Percentiles rank a stretch among this genome's conserved stretches.
These are phyloP conservation scores for Oncorhynchus gorbuscha DNA, from an alignment of 2,113 vertebrate species.

Conservation along the genomic window DNA sequence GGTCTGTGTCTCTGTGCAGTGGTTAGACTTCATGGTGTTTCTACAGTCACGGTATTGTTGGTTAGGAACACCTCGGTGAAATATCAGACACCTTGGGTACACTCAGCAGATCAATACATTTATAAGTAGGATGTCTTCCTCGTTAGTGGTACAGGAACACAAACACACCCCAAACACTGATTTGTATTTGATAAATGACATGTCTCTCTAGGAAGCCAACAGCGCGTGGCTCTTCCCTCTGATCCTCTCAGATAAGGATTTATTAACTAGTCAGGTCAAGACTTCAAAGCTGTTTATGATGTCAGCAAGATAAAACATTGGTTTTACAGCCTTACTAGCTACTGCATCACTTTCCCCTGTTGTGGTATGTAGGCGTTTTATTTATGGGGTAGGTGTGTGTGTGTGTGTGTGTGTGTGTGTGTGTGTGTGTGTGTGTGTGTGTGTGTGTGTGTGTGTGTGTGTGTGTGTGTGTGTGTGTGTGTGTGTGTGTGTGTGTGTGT, in stretches of 20 bases:
- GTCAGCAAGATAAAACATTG: neutral
- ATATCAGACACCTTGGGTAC: neutral
- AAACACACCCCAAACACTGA: neutral
- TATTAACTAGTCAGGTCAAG: slow-evolving; percentile 6
- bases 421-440: neutral
- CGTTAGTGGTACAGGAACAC: neutral
- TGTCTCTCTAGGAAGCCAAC: neutral
- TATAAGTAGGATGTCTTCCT: neutral
- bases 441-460: too few relatives aligned
- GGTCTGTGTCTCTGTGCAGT: too few relatives aligned
- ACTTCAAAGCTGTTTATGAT: neutral
- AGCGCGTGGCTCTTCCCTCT: neutral
- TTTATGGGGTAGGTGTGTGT: too few relatives aligned
- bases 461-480: too few relatives aligned
- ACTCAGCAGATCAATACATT: neutral
- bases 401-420: neutral
- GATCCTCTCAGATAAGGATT: neutral
- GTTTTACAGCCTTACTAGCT: neutral
- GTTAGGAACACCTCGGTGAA: neutral
- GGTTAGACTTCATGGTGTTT: too few relatives aligned
- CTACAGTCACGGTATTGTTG: too few relatives aligned
- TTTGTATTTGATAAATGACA: slow-evolving; percentile 3
- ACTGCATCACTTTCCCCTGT: neutral
- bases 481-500: too few relatives aligned
- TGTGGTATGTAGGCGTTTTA: neutral